Percentiles rank a stretch among this genome's conserved stretches.
Evolutionary conservation across 30 jellyfish, hydroid and myxozoan genomes (phyloP).

Genomic region (Mastigias papua): DNA sequence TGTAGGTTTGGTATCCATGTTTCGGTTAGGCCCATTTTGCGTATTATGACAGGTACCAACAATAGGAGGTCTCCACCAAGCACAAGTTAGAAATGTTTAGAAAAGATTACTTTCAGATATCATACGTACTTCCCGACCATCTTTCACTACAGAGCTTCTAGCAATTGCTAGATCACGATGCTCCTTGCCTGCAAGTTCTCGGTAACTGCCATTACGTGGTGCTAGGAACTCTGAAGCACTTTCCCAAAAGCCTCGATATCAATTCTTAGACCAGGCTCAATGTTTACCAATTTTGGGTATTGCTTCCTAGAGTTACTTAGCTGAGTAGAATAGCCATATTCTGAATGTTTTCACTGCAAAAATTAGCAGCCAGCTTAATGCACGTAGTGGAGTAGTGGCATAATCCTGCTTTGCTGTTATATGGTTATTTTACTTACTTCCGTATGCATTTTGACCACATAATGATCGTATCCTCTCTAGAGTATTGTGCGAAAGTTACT

Average conservation of each 20-base stretch:
- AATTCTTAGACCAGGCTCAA: not conserved
- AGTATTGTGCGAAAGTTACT: conserved; percentile 23
- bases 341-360: not conserved
- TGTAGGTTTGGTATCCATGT: too few species aligned
- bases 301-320: too few species aligned
- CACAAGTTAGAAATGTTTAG: not conserved
- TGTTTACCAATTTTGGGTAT: not conserved
- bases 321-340: too few species aligned
- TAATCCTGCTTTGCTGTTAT: too few species aligned
- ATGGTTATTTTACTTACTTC: not conserved
- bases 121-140: conserved; percentile 48
- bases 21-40: conserved; percentile 17
- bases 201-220: too few species aligned
- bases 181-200: not conserved
- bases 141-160: not conserved
- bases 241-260: conserved; percentile 18
- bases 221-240: too few species aligned
- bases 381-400: too few species aligned
- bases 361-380: too few species aligned
- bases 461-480: conserved; percentile 27
- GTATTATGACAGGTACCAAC: conserved; percentile 8
- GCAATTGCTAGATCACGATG: not conserved
- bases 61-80: not conserved
- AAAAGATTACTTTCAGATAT: not conserved
- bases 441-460: not conserved